phyloP scores from a whole-genome alignment of 2,888 invertebrate genomes.

The Blera fallax region DNA sequence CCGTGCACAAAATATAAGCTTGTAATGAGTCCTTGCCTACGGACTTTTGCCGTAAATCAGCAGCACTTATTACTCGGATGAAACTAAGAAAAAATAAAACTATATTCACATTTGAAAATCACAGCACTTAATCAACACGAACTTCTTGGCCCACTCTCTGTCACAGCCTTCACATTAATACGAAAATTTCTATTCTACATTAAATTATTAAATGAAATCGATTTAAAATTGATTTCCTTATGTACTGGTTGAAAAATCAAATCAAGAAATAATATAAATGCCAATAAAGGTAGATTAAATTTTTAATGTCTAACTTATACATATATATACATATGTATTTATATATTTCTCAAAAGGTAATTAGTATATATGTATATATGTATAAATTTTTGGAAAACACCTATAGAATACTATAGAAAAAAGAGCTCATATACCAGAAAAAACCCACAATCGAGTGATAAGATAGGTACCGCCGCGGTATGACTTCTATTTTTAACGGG shows the following conservation, averaged over 20 bases:
- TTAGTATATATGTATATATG: background rate
- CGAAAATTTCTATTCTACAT: background rate
- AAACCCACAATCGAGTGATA: conserved; percentile 67
- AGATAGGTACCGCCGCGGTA: conserved; percentile 39
- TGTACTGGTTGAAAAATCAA: conserved; percentile 46
- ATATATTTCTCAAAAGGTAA: no score
- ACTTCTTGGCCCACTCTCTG: conserved; percentile 1
- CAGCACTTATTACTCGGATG: background rate
- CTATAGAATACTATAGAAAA: background rate
- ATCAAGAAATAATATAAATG: conserved; percentile 24
- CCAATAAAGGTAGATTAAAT: conserved; percentile 55
- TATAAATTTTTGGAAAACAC: conserved; percentile 1
- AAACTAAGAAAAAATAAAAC: background rate
- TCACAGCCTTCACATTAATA: conserved; percentile 35
- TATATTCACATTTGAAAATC: background rate
- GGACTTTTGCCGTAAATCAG: background rate
- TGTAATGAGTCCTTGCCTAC: background rate
- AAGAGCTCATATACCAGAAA: conserved; percentile 1
- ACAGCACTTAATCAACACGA: background rate
- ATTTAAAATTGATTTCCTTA: conserved; percentile 56
- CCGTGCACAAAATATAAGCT: background rate
- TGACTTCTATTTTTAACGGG: conserved; percentile 38
- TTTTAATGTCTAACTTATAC: conserved; percentile 10
- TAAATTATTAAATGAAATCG: conserved; percentile 55
- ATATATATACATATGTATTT: background rate